Percentiles rank a stretch among this genome's conserved stretches.
These are phyloP conservation scores for Neofelis nebulosa DNA, from an alignment of 2,113 vertebrate genomes.

Conservation along the genomic window DNA sequence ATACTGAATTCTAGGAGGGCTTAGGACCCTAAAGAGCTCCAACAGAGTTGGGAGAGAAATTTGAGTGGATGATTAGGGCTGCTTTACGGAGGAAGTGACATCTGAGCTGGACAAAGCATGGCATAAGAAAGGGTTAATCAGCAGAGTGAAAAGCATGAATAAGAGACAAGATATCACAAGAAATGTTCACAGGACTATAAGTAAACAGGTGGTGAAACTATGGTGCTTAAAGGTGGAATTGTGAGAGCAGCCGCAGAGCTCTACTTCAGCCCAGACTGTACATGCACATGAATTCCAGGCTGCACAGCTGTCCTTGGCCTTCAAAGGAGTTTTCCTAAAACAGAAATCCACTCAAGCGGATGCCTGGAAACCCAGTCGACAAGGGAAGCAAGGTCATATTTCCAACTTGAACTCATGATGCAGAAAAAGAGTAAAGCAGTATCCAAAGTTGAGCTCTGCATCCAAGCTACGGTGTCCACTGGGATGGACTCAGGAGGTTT, in stretches of 20 bases:
- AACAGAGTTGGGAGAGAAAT: neutral
- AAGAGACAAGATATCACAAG: neutral
- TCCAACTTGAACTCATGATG: neutral
- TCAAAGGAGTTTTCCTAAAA: conserved; percentile 29
- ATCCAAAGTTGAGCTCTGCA: neutral
- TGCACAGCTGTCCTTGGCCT: neutral
- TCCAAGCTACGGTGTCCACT: neutral
- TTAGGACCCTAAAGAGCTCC: neutral
- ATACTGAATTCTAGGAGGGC: neutral
- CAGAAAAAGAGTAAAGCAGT: neutral
- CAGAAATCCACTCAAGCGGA: neutral
- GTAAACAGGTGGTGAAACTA: neutral
- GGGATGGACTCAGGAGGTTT: neutral
- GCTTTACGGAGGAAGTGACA: neutral
- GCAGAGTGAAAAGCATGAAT: neutral
- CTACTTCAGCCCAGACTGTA: neutral
- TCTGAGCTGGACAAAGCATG: neutral
- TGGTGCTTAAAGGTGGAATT: neutral
- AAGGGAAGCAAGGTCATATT: conserved; percentile 24
- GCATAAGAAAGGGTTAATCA: neutral
- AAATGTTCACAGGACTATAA: neutral
- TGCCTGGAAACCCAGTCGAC: neutral
- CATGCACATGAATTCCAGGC: neutral
- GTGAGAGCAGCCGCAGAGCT: neutral
- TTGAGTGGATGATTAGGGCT: neutral